These are phyloP conservation scores for Cephus spinipes DNA, from an alignment of 2,888 invertebrate genomes.

Conservation along the genomic window DNA sequence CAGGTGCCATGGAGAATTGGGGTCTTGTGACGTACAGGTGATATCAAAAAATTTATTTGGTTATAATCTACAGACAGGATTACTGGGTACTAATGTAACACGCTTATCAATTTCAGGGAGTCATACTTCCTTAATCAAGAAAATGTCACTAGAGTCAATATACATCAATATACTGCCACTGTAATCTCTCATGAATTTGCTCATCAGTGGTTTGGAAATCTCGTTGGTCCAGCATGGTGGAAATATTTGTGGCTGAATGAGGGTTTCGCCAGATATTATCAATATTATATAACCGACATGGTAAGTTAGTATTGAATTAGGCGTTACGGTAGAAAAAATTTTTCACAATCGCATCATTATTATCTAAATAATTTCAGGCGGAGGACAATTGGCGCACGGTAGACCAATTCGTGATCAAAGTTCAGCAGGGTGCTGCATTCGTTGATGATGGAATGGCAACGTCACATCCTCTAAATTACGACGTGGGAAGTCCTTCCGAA, in stretches of 20 bases:
- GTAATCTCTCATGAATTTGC: slow-evolving; percentile 70
- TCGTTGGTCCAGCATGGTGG: slow-evolving; percentile 65
- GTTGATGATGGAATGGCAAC: slow-evolving; percentile 62
- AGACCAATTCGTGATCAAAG: slow-evolving; percentile 68
- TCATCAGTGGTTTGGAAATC: slow-evolving; percentile 70
- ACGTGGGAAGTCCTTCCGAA: slow-evolving; percentile 68
- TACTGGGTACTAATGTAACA: too few species aligned
- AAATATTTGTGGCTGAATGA: slow-evolving; percentile 66
- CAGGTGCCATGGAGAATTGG: slow-evolving; percentile 85
- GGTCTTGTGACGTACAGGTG: slow-evolving; percentile 75
- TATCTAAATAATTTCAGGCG: slow-evolving; percentile 61
- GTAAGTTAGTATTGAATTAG: slow-evolving; percentile 34
- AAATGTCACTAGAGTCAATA: not conserved
- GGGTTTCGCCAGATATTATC: slow-evolving; percentile 71
- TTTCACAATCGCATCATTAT: not conserved
- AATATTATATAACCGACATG: slow-evolving; percentile 61
- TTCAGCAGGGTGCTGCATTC: slow-evolving; percentile 64
- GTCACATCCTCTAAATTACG: slow-evolving; percentile 69
- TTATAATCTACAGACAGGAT: too few species aligned
- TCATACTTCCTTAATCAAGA: not conserved
- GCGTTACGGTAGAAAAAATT: not conserved
- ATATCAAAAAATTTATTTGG: not conserved
- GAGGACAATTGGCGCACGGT: slow-evolving; percentile 69
- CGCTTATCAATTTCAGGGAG: not conserved
- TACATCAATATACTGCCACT: slow-evolving; percentile 32